Percentiles rank a stretch among this genome's conserved stretches.
Conservation (phyloP, 1,140 invertebrate species). For the Hestina assimilis region DNA sequence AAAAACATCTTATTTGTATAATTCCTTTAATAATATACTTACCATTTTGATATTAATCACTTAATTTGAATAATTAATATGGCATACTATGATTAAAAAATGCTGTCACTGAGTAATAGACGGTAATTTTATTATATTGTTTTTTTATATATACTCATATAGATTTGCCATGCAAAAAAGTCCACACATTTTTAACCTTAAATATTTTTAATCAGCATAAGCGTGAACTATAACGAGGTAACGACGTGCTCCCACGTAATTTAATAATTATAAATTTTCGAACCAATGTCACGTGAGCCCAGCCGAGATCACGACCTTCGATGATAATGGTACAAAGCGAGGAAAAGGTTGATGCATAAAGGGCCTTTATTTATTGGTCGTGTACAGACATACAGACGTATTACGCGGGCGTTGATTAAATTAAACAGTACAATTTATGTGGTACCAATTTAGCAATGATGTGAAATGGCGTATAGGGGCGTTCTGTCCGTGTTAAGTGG, state of each 20-base stretch:
- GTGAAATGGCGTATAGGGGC: conserved; percentile 66
- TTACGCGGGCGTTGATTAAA: conserved; percentile 68
- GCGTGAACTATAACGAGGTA: conserved; percentile 13
- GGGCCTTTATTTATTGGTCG: conserved; percentile 45
- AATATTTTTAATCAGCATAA: conserved; percentile 15
- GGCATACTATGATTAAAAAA: too few relatives aligned
- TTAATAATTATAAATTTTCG: conserved; percentile 26
- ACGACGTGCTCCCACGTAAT: conserved; percentile 21
- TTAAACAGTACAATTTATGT: conserved; percentile 72
- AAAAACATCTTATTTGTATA: too few relatives aligned
- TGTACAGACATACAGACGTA: conserved; percentile 45
- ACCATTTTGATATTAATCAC: too few relatives aligned
- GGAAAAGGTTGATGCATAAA: conserved; percentile 16
- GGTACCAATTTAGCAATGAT: conserved; percentile 68
- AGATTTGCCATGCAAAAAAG: neutral
- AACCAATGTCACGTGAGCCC: conserved; percentile 15
- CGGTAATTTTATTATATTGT: too few relatives aligned
- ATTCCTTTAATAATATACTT: too few relatives aligned
- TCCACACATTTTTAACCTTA: neutral
- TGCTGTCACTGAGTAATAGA: too few relatives aligned
- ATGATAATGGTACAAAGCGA: conserved; percentile 11
- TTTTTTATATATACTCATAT: too few relatives aligned
- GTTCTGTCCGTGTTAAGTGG: conserved; percentile 47
- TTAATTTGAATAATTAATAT: too few relatives aligned
- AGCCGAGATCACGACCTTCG: conserved; percentile 12